Conservation (phyloP, 2,797 vertebrate genomes). For the Chiroxiphia lanceolata region DNA sequence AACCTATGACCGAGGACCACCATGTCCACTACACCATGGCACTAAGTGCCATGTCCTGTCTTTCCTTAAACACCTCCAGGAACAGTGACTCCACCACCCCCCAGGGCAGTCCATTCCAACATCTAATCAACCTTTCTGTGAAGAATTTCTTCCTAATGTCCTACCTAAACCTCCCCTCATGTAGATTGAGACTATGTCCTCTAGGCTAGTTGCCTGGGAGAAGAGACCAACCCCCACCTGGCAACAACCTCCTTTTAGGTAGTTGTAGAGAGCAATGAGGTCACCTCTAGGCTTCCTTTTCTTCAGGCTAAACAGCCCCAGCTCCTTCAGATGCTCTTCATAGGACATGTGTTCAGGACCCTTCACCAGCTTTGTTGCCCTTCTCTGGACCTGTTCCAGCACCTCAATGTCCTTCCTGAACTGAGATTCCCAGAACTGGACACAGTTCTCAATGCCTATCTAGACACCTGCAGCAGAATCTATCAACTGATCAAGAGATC, state of each 20-base stretch:
- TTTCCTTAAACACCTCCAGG: not conserved
- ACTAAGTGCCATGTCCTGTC: not conserved
- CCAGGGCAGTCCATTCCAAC: not conserved
- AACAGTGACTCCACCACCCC: not conserved
- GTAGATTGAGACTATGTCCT: not conserved
- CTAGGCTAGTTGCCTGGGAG: not conserved
- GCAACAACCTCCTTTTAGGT: not conserved
- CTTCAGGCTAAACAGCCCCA: not conserved
- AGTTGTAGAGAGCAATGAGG: not conserved
- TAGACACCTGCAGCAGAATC: not conserved
- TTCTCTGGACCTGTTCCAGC: not conserved
- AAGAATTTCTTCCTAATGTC: not conserved
- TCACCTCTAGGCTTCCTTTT: not conserved
- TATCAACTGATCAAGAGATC: not conserved
- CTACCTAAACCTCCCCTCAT: not conserved
- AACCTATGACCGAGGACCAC: rapidly evolving
- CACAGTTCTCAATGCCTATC: not conserved
- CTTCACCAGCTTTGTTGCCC: not conserved
- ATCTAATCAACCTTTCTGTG: not conserved
- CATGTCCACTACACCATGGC: rapidly evolving
- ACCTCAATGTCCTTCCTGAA: not conserved
- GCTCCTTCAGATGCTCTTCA: not conserved
- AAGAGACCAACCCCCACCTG: not conserved
- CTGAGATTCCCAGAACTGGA: not conserved
- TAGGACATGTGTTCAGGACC: not conserved